Evolutionary conservation across 2,888 invertebrate genomes (phyloP).

Genomic region (Smittia aterrima): DNA sequence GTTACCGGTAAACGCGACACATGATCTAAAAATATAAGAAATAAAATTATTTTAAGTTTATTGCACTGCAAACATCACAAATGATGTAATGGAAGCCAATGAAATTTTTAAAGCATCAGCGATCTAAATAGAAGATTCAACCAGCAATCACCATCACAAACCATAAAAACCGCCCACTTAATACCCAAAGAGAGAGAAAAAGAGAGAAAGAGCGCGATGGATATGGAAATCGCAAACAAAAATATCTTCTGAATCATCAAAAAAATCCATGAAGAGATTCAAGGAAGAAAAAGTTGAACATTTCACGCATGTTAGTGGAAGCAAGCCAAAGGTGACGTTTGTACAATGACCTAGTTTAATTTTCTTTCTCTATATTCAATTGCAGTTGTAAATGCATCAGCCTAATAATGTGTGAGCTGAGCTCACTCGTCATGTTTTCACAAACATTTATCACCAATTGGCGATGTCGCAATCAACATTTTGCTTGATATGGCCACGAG

Average conservation of each 20-base stretch:
- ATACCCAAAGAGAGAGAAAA: too few species aligned
- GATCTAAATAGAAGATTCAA: background rate
- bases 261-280: background rate
- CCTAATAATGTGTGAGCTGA: too few species aligned
- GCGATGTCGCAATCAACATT: too few species aligned
- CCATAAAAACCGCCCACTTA: background rate
- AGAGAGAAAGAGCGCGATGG: background rate
- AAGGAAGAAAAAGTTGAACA: background rate
- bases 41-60: background rate
- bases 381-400: too few species aligned
- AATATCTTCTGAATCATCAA: background rate
- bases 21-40: slow-evolving; percentile 79
- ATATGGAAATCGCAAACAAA: background rate
- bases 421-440: too few species aligned
- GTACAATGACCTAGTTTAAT: background rate
- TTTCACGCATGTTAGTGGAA: background rate
- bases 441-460: too few species aligned
- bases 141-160: background rate
- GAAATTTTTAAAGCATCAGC: background rate
- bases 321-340: background rate
- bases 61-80: background rate
- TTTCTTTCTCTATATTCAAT: too few species aligned
- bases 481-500: background rate
- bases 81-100: background rate
- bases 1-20: slow-evolving; percentile 90